These are phyloP conservation scores for Crioceris asparagi DNA, from an alignment of 2,888 invertebrate genomes.

Conservation along the genomic window DNA sequence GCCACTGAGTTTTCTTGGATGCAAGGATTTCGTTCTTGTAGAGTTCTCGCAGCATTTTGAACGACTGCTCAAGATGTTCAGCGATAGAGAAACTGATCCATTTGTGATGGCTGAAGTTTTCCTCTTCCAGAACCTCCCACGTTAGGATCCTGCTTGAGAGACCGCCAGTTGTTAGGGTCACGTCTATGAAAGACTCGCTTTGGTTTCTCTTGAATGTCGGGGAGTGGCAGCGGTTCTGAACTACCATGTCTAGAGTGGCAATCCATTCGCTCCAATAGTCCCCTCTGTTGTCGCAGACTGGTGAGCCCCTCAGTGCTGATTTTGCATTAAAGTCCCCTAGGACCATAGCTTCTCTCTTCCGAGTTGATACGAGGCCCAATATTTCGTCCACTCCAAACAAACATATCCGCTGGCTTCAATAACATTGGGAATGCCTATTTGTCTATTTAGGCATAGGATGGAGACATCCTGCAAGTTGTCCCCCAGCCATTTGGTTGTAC, in stretches of 20 bases:
- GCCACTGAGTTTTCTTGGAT: slow-evolving; percentile 2
- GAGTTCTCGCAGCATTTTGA: neutral
- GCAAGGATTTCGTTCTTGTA: neutral
- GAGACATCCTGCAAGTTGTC: neutral
- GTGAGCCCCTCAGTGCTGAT: slow-evolving; percentile 3
- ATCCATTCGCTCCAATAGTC: slow-evolving; percentile 6
- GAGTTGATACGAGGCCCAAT: neutral
- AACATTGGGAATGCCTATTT: no score
- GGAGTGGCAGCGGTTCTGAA: neutral
- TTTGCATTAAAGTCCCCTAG: neutral
- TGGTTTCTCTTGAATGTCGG: slow-evolving; percentile 3
- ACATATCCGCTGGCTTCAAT: neutral
- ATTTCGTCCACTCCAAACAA: neutral
- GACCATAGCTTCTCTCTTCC: neutral
- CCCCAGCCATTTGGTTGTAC: neutral
- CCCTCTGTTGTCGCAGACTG: neutral
- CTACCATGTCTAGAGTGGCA: neutral
- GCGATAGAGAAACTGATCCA: no score
- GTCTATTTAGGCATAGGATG: no score
- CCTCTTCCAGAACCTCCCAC: slow-evolving; percentile 2
- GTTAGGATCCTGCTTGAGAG: neutral
- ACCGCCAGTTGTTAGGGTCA: slow-evolving; percentile 1
- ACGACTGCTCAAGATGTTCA: no score
- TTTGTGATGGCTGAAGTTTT: no score
- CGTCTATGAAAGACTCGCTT: slow-evolving; percentile 3